Conservation (phyloP, 2,113 vertebrate species). For the Tachuris rubrigastra region DNA sequence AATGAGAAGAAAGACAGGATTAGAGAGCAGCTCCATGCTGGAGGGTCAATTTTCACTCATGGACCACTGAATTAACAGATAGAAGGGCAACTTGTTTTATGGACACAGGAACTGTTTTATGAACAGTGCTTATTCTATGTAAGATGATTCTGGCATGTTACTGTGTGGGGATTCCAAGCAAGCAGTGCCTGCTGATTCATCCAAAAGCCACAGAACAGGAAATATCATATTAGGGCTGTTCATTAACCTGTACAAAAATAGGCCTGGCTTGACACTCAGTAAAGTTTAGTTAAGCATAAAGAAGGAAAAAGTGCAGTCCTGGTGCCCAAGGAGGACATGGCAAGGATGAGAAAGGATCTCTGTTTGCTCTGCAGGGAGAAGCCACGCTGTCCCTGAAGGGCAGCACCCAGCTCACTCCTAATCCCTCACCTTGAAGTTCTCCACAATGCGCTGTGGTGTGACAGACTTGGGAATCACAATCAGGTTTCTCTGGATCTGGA, state of each 20-base stretch:
- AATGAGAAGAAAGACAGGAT: neutral
- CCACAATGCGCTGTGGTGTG: conserved; percentile 84
- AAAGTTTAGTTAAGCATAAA: neutral
- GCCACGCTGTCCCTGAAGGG: neutral
- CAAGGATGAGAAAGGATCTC: neutral
- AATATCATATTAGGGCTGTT: neutral
- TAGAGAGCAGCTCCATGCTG: neutral
- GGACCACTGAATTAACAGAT: neutral
- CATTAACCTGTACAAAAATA: neutral
- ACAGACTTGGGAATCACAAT: conserved; percentile 90
- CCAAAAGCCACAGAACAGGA: neutral
- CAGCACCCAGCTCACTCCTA: neutral
- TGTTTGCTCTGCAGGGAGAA: neutral
- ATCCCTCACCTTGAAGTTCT: conserved; percentile 84
- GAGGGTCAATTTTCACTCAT: neutral
- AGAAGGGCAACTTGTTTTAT: neutral
- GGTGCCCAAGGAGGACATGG: neutral
- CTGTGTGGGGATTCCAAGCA: neutral
- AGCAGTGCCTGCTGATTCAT: neutral
- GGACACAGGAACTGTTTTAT: neutral
- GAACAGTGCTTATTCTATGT: neutral
- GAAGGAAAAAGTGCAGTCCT: neutral
- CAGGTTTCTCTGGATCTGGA: conserved; percentile 88
- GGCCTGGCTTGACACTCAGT: neutral
- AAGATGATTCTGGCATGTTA: neutral